These are phyloP conservation scores for Macquaria ambigua DNA, from an alignment of 2,113 vertebrate species.

Conservation along the genomic window DNA sequence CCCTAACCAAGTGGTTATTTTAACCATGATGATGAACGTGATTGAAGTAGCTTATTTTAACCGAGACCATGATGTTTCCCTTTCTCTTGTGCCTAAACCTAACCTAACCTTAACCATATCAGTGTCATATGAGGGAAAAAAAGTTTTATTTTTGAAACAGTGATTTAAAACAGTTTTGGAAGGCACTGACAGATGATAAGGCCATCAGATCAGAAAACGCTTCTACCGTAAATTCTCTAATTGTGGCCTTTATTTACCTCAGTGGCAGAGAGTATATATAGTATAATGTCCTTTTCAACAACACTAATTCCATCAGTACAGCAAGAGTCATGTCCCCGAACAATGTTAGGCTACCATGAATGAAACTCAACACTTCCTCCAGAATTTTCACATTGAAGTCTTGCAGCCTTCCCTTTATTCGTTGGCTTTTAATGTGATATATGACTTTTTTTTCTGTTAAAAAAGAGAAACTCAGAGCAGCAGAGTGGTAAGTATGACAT, in stretches of 20 bases:
- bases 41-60: background rate
- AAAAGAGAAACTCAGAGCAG: background rate
- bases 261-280: background rate
- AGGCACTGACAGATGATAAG: background rate
- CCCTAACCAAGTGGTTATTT: background rate
- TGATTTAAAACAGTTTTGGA: background rate
- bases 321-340: background rate
- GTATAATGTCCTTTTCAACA: background rate
- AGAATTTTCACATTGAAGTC: background rate
- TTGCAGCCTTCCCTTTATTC: background rate
- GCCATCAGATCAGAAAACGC: background rate
- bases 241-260: background rate
- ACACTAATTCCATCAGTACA: background rate
- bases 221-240: background rate
- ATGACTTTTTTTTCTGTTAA: background rate
- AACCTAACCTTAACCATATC: background rate
- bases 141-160: background rate
- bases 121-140: background rate
- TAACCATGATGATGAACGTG: background rate
- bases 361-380: background rate
- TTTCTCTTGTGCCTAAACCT: background rate
- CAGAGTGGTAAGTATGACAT: background rate
- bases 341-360: background rate
- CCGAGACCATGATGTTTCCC: background rate
- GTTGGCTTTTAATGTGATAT: background rate